Evolutionary conservation across 2,888 invertebrate species (phyloP), one percentile per base, ranked within the genome.

Genomic region (Patella caerulea): DNA sequence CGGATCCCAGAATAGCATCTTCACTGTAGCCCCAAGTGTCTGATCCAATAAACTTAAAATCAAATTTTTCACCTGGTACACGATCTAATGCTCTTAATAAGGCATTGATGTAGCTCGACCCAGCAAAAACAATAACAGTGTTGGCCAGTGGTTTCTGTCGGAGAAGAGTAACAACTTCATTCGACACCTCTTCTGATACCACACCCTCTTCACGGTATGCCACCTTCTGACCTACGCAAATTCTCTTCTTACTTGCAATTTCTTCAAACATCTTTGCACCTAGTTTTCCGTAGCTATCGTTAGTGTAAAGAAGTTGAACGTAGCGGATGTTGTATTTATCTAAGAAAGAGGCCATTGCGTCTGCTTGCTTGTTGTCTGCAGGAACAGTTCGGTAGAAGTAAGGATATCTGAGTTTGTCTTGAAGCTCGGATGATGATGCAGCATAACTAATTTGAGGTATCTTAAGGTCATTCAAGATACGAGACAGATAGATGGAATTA

Each of bases 321-420:
- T 92, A 92, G 53, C 89, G 86, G 84, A 92, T 90, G 69, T 91
- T 87, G 77, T 89, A 88, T 73, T 88, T 83, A 70, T 89, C 85
- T 69, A 92, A 85, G 56, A 92, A 88, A 53, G 86, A 85, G 3
- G 92, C 84, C 79, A 92, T 88, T 3, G 90, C 90, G 45, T 87
- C 78, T 0, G 86, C 84, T 76, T 86, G 87, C n/a, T 86, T 84
- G 78, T 86, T 86, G 71, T 90, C 90, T 7, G 87, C 83, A 1
- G 89, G 89, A 15, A 89, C 88, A 1, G 89, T 88, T 19, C 88
- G 83, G 76, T 85, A 79, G 82, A 89, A 90, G 78, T 83, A 87
- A 3, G 90, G 89, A 74, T 88, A 90, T 15, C 84, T 52, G 15
- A 85, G 79, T 24, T 81, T 71, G 73, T 90, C 86, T 14, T 81